These are phyloP conservation scores for Polypedilum pembai DNA, from an alignment of 1,140 invertebrate genomes.

Conservation along the genomic window DNA sequence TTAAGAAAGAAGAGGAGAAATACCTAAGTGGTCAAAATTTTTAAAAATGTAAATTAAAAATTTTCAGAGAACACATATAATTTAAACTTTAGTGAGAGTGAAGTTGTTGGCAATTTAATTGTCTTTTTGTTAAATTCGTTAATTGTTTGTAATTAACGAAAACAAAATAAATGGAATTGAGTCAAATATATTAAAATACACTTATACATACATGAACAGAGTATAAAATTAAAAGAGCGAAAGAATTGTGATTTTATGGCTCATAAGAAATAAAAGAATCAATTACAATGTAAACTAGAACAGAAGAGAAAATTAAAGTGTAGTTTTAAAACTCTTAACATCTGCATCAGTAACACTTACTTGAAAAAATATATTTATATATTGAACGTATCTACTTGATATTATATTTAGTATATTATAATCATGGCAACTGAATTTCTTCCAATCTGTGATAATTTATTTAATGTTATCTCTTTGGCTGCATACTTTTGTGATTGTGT, in stretches of 20 bases:
- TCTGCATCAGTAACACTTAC: too few species aligned
- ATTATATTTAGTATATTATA: too few species aligned
- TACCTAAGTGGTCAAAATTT: slow-evolving; percentile 15
- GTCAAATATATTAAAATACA: too few species aligned
- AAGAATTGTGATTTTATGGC: background rate
- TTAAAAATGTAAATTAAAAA: background rate
- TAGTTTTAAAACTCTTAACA: too few species aligned
- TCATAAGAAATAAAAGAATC: background rate
- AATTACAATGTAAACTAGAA: background rate
- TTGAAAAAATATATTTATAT: too few species aligned
- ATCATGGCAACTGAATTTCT: slow-evolving; percentile 59
- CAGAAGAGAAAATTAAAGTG: background rate
- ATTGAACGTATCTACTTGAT: too few species aligned
- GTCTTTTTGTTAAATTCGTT: background rate
- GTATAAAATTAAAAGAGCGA: background rate
- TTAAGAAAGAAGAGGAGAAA: background rate
- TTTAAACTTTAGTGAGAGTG: too few species aligned
- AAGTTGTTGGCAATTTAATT: background rate
- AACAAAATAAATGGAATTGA: background rate
- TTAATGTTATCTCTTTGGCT: slow-evolving; percentile 85
- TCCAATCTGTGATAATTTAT: slow-evolving; percentile 79
- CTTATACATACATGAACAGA: too few species aligned
- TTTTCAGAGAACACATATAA: background rate
- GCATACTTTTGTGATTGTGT: slow-evolving; percentile 87
- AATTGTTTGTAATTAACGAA: background rate